Evolutionary conservation across 2,888 invertebrate species (phyloP), one percentile per base, ranked within the genome.

Genomic region (Anodontia alba): DNA sequence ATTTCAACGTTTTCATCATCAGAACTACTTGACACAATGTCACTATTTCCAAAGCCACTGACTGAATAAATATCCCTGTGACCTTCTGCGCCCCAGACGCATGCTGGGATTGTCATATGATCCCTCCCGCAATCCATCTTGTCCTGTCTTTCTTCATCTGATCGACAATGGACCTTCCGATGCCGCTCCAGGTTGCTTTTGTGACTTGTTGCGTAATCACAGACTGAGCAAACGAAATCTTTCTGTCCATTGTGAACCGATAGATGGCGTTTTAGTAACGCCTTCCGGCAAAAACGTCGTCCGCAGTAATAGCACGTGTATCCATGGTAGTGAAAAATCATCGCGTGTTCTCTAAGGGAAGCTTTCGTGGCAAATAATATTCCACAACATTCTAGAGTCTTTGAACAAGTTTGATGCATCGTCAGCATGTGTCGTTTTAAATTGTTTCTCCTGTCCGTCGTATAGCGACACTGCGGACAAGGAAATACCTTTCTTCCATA

Each of bases 111-210:
- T 17, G 67, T 66, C 8, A 72, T 66, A 10, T 68, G 66, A 66
- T 77, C 73, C 42, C 26, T 43, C 20, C 78, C 69, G 26, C 62
- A 72, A 36, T 83, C 81, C n/a, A 31, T 31, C 20, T 69, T 71
- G n/a, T 81, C 80, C 38, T 84, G 78, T 31, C 87, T 85, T 26
- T 83, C 88, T 67, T 88, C 90, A n/a, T 91, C 91, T 33, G 90
- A 90, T 46, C 92, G 83, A 51, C 88, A 87, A 83, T 94, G 94
- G 7, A 94, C 93, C 73, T 93, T 92, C 77, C 94, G 90, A 87
- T 95, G 95, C 0, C 95, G 90, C 78, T 95, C 94, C 49, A 95
- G 89, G 84, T 95, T 95, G 79, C 94, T 94, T 87, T 95, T 95
- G 89, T 95, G 95, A 76, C 95, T 95, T n/a, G 95, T 95, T 46